phyloP scores from a whole-genome alignment of 2,797 vertebrate genomes.

The Argentina silus region DNA sequence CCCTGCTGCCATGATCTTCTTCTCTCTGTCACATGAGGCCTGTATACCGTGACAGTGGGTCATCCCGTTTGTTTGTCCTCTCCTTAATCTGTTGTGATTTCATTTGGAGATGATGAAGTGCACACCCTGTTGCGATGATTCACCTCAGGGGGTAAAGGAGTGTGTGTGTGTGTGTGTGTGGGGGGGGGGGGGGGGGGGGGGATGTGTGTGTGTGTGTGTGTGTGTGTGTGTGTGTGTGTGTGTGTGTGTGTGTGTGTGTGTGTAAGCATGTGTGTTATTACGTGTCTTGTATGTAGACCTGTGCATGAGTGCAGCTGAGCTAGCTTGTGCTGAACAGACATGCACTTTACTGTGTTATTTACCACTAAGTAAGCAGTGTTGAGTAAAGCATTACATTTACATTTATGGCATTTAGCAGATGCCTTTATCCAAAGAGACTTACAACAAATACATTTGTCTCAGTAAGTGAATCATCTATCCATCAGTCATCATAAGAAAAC shows the following conservation, averaged over 20 bases:
- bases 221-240: slow-evolving; percentile 11
- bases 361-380: too few species aligned
- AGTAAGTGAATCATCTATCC: too few species aligned
- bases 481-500: too few species aligned
- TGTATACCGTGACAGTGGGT: neutral
- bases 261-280: slow-evolving; percentile 6
- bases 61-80: slow-evolving; percentile 12
- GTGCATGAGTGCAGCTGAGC: too few species aligned
- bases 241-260: slow-evolving; percentile 16
- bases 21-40: too few species aligned
- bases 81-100: slow-evolving; percentile 39
- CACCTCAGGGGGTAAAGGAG: slow-evolving; percentile 24
- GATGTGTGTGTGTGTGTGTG: neutral
- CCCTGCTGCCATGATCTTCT: neutral
- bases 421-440: too few species aligned
- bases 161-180: slow-evolving; percentile 8
- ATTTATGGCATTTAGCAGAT: too few species aligned
- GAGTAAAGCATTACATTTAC: too few species aligned
- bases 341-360: too few species aligned
- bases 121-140: slow-evolving; percentile 26
- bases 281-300: too few species aligned
- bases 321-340: too few species aligned
- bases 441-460: too few species aligned
- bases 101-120: slow-evolving; percentile 43
- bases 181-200: slow-evolving; percentile 6